A percentile compares a stretch with the other conserved stretches of the same genome.
These are phyloP conservation scores for Rhopalosiphum padi DNA, from an alignment of 1,140 invertebrate genomes.

Conservation along the genomic window DNA sequence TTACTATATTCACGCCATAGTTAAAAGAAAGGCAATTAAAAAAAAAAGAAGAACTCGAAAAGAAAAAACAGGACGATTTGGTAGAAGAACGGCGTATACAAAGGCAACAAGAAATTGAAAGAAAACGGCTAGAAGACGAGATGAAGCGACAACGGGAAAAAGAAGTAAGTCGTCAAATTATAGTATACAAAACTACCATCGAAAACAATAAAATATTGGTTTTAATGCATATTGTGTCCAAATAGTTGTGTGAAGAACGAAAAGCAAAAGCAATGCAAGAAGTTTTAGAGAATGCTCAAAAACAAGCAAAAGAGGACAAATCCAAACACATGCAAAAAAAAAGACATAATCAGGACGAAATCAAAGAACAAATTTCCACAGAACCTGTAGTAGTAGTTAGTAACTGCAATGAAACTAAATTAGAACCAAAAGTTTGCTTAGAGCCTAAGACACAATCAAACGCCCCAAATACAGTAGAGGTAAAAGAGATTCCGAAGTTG, in stretches of 20 bases:
- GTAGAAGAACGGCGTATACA: conserved; percentile 72
- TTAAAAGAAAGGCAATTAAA: conserved; percentile 74
- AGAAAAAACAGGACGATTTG: conserved; percentile 70
- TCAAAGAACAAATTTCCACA: conserved; percentile 7
- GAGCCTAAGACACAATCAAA: background rate
- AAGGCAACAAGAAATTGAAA: conserved; percentile 72
- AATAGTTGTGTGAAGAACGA: conserved; percentile 67
- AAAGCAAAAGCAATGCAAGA: conserved; percentile 70
- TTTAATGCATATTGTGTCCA: background rate
- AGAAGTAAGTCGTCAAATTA: conserved; percentile 62
- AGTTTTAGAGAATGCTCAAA: conserved; percentile 71
- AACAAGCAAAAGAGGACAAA: conserved; percentile 68
- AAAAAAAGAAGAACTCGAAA: conserved; percentile 69
- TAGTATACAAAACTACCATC: background rate
- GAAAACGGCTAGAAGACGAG: conserved; percentile 66
- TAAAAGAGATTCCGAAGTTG: conserved; percentile 21
- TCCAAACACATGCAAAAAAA: conserved; percentile 59
- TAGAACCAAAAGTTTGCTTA: background rate
- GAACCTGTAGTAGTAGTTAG: background rate
- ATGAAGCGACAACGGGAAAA: conserved; percentile 63
- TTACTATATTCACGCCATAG: conserved; percentile 56
- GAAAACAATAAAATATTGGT: background rate
- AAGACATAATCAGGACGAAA: background rate
- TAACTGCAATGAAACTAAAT: background rate
- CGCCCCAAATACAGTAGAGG: background rate